phyloP scores from a whole-genome alignment of 2,113 vertebrate genomes.

The Chamaetylas fuelleborni region DNA sequence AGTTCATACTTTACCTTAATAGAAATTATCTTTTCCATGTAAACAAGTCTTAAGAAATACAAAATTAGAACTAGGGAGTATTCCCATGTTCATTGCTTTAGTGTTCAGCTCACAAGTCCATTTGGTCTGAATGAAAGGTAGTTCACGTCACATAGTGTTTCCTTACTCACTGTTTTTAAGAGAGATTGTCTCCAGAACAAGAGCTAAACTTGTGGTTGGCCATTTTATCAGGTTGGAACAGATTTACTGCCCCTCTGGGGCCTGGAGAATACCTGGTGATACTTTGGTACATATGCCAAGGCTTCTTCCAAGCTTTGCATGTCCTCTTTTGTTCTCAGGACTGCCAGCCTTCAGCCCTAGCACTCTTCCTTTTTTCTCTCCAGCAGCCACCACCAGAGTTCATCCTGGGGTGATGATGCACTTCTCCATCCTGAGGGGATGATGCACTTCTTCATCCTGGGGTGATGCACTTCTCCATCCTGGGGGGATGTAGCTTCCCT shows the following conservation, averaged over 20 bases:
- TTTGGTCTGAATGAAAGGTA: not conserved
- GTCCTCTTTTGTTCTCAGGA: not conserved
- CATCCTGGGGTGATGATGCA: accelerated
- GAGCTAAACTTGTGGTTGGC: not conserved
- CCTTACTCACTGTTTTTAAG: not conserved
- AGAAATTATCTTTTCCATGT: not conserved
- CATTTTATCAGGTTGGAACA: not conserved
- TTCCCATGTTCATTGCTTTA: not conserved
- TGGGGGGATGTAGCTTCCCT: not conserved
- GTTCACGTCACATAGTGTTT: not conserved
- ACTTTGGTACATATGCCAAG: not conserved
- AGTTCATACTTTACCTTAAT: not conserved
- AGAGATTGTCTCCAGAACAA: not conserved
- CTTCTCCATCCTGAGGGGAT: not conserved
- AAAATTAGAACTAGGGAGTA: not conserved
- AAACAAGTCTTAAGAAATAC: not conserved
- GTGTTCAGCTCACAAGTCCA: not conserved
- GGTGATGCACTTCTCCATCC: not conserved
- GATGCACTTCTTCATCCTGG: too few relatives aligned
- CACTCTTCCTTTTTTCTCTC: not conserved
- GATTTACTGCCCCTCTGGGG: not conserved
- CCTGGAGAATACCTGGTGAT: not conserved
- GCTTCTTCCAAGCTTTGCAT: not conserved
- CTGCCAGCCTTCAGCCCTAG: not conserved
- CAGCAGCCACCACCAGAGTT: not conserved